Conservation (phyloP, 2,888 invertebrate species). For the Trachelus tabidus region DNA sequence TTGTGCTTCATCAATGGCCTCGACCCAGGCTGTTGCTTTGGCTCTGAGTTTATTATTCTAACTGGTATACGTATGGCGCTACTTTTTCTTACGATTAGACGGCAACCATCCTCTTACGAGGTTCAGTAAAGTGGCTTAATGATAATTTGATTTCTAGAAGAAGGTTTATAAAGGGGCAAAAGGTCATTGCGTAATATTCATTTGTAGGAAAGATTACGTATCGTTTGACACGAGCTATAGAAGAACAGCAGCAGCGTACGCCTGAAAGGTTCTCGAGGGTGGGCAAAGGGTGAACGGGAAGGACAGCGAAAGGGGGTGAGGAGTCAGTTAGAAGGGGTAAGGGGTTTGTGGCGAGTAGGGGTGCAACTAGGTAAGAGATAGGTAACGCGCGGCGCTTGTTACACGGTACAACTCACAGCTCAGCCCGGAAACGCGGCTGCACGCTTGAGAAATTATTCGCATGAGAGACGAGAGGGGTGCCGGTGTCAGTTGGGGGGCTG, state of each 20-base stretch:
- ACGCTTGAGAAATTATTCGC: constrained; percentile 35
- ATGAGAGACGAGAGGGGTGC: constrained; percentile 23
- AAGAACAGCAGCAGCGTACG: not conserved
- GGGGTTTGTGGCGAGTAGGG: constrained; percentile 1
- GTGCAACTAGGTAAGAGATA: constrained; percentile 24
- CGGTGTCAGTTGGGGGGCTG: not conserved
- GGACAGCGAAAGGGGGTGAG: not conserved
- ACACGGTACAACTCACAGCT: constrained; percentile 29
- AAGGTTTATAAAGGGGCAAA: not conserved
- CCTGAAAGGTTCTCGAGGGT: not conserved
- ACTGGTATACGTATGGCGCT: not conserved
- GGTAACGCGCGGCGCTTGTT: constrained; percentile 28
- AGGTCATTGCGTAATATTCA: not conserved
- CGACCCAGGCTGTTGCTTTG: not conserved
- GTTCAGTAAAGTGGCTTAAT: not conserved
- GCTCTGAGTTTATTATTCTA: not conserved
- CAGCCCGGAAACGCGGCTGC: constrained; percentile 22
- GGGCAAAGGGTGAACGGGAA: not conserved
- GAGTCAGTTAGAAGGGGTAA: constrained; percentile 10
- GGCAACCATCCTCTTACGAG: not conserved
- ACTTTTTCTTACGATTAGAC: not conserved
- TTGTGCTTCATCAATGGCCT: constrained; percentile 21
- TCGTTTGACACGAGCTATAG: not conserved
- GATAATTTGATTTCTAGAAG: not conserved
- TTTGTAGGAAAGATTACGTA: not conserved